Evolutionary conservation across 2,113 vertebrate genomes (phyloP).

Genomic region (Zingel zingel): DNA sequence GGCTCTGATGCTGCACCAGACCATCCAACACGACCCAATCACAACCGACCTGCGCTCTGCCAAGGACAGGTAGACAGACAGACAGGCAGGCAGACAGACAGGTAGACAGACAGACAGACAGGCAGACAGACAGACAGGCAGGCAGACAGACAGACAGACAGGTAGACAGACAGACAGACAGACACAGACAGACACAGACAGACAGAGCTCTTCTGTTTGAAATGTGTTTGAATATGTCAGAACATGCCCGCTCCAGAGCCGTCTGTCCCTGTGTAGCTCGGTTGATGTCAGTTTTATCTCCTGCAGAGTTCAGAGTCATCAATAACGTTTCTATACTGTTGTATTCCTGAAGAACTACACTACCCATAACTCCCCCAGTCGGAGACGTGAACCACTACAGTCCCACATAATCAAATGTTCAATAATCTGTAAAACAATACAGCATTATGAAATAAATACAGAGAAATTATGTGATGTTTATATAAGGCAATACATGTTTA

Average conservation of each 20-base stretch:
- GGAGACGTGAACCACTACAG: too few relatives aligned
- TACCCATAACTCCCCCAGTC: too few relatives aligned
- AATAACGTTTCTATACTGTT: too few relatives aligned
- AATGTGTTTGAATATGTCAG: too few relatives aligned
- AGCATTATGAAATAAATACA: too few relatives aligned
- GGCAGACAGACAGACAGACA: too few relatives aligned
- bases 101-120: not conserved
- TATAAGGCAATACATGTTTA: not conserved
- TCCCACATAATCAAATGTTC: too few relatives aligned
- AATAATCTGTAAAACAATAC: too few relatives aligned
- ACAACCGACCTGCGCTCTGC: constrained; percentile 89
- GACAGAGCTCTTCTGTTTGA: not conserved
- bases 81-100: not conserved
- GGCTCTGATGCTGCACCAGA: constrained; percentile 94
- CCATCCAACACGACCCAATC: constrained; percentile 92
- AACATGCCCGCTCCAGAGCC: not conserved
- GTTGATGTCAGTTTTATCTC: too few relatives aligned
- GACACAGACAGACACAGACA: not conserved
- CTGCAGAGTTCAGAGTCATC: too few relatives aligned
- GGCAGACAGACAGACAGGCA: constrained; percentile 43
- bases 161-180: not conserved
- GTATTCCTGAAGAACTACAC: too few relatives aligned
- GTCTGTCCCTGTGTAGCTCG: not conserved
- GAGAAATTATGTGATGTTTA: not conserved
- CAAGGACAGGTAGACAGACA: constrained; percentile 85